Conservation (phyloP, 1,140 invertebrate genomes). For the Euura lappo region DNA sequence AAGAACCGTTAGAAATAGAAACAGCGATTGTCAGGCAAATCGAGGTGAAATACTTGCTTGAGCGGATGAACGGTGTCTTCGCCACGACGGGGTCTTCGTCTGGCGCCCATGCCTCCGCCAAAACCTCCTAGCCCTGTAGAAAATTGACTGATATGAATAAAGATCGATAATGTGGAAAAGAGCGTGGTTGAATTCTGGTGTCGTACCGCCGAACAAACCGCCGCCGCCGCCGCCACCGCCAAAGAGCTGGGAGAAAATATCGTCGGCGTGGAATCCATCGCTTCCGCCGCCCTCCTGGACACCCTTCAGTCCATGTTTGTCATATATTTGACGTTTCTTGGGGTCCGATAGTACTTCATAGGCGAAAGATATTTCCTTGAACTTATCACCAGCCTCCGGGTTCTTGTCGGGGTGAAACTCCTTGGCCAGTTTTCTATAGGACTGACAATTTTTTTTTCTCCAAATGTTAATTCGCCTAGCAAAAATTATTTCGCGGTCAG, state of each 20-base stretch:
- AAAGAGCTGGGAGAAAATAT: slow-evolving; percentile 72
- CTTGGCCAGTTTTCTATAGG: slow-evolving; percentile 84
- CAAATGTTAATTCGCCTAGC: background rate
- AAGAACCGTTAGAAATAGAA: slow-evolving; percentile 34
- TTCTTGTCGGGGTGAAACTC: slow-evolving; percentile 91
- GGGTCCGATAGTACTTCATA: slow-evolving; percentile 81
- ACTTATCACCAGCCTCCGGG: slow-evolving; percentile 80
- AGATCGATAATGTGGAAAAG: no score
- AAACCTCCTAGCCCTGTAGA: background rate
- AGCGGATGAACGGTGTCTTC: slow-evolving; percentile 75
- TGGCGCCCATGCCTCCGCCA: slow-evolving; percentile 54
- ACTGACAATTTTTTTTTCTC: slow-evolving; percentile 61
- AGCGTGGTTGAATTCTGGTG: background rate
- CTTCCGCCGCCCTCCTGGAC: slow-evolving; percentile 75
- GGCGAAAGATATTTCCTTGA: slow-evolving; percentile 89
- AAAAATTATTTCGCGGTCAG: background rate
- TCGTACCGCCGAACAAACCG: slow-evolving; percentile 42
- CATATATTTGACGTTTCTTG: slow-evolving; percentile 66
- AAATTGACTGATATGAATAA: background rate
- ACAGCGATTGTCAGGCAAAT: no score
- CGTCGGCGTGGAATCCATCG: slow-evolving; percentile 60
- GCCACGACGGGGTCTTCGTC: slow-evolving; percentile 62
- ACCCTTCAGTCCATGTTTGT: slow-evolving; percentile 79
- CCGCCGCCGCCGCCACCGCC: slow-evolving; percentile 64
- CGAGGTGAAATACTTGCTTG: slow-evolving; percentile 45